Percentiles rank a stretch among this genome's conserved stretches.
Conservation (phyloP, 2,888 invertebrate species). For the Idaea biselata region DNA sequence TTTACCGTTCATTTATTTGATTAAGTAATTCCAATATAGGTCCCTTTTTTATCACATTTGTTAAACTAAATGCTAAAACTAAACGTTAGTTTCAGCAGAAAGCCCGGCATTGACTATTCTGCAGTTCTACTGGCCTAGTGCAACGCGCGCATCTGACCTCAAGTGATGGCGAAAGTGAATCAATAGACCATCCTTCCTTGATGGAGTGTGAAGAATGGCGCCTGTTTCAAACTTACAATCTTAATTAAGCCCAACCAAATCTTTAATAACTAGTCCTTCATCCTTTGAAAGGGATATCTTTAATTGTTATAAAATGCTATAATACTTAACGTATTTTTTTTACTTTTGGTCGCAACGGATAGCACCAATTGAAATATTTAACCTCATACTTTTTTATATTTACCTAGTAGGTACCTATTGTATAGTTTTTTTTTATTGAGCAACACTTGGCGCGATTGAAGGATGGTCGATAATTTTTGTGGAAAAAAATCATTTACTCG, state of each 20-base stretch:
- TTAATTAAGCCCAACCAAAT: neutral
- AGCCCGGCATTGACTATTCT: conserved; percentile 62
- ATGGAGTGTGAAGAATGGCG: conserved; percentile 45
- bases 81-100: conserved; percentile 59
- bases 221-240: conserved; percentile 18
- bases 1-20: neutral
- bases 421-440: too few relatives aligned
- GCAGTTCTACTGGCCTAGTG: conserved; percentile 73
- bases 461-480: too few relatives aligned
- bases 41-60: neutral
- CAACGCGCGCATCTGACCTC: conserved; percentile 79
- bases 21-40: neutral
- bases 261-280: neutral
- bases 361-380: too few relatives aligned
- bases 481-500: too few relatives aligned
- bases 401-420: too few relatives aligned
- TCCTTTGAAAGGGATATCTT: too few relatives aligned
- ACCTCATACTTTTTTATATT: too few relatives aligned
- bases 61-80: conserved; percentile 3
- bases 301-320: too few relatives aligned
- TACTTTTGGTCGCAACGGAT: too few relatives aligned
- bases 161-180: conserved; percentile 72
- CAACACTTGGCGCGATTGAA: too few relatives aligned
- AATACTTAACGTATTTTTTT: too few relatives aligned
- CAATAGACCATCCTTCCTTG: conserved; percentile 66